Evolutionary conservation across 2,113 vertebrate species (phyloP).

Genomic region (Struthio camelus): DNA sequence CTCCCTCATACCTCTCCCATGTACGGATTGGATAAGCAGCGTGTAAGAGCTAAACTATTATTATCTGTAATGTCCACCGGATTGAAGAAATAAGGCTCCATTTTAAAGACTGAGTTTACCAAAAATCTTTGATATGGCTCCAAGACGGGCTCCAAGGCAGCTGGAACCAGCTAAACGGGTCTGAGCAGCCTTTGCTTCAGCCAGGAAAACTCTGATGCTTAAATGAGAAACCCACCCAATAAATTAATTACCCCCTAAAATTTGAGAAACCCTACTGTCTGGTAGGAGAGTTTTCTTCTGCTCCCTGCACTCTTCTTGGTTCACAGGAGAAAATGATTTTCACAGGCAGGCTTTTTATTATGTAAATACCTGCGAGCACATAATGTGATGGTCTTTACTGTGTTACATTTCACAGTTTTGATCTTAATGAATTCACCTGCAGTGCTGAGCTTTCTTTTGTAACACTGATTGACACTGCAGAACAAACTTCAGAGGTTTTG

Average conservation of each 20-base stretch:
- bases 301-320: background rate
- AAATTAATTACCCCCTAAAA: background rate
- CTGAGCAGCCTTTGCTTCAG: background rate
- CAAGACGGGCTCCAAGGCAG: fast-evolving
- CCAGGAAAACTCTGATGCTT: background rate
- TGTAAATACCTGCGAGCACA: background rate
- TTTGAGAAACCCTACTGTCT: background rate
- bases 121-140: background rate
- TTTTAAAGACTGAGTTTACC: background rate
- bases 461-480: background rate
- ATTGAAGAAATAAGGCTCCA: background rate
- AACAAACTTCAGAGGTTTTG: background rate
- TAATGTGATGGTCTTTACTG: background rate
- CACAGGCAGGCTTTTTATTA: background rate
- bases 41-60: background rate
- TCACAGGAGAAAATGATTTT: background rate
- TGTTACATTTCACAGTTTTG: background rate
- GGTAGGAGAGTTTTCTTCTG: background rate
- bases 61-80: background rate
- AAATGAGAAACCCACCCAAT: background rate
- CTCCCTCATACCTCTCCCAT: fast-evolving
- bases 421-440: background rate
- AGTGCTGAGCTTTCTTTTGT: background rate
- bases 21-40: fast-evolving
- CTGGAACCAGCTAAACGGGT: background rate